Percentiles rank a stretch among this genome's conserved stretches.
phyloP scores from a whole-genome alignment of 2,113 vertebrate genomes.

The Taxidea taxus region DNA sequence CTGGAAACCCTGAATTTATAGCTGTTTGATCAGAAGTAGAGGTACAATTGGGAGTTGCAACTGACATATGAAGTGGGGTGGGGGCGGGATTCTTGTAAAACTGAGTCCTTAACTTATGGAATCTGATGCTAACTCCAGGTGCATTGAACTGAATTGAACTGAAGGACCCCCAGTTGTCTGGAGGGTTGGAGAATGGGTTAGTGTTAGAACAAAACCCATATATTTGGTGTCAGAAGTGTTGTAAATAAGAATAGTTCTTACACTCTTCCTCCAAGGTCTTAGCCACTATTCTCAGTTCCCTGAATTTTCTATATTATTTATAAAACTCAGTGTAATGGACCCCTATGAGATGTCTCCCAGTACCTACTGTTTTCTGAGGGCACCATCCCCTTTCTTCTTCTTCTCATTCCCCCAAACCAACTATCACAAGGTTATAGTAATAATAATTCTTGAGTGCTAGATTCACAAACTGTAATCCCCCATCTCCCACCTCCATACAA shows the following conservation, averaged over 20 bases:
- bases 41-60: neutral
- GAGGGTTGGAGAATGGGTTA: neutral
- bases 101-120: neutral
- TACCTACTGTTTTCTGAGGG: neutral
- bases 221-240: neutral
- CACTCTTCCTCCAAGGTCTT: neutral
- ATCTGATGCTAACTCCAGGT: neutral
- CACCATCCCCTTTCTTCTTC: neutral
- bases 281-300: neutral
- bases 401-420: neutral
- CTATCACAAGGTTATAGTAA: neutral
- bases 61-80: neutral
- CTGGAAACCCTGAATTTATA: neutral
- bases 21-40: neutral
- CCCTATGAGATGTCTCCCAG: neutral
- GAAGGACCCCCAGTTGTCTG: neutral
- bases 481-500: neutral
- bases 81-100: neutral
- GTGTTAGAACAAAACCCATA: neutral
- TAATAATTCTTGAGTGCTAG: neutral
- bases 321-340: neutral
- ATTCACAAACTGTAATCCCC: neutral
- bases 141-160: neutral
- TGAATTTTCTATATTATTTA: neutral
- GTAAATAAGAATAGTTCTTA: neutral